Evolutionary conservation across 2,888 invertebrate genomes (phyloP), one percentile per base, ranked within the genome.

Genomic region (Acleris literana): DNA sequence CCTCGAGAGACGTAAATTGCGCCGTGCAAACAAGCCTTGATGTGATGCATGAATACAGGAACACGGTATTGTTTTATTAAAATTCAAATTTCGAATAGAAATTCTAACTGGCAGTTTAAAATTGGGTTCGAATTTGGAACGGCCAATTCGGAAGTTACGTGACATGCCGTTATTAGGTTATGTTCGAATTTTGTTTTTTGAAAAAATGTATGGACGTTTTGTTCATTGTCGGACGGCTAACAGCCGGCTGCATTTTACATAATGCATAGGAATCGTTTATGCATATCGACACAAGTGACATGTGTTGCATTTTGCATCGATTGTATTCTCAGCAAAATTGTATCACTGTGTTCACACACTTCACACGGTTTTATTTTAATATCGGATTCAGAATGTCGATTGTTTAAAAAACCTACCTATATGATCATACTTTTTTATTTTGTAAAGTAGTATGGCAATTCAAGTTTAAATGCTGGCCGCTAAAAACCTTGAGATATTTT

Each of bases 1-100:
- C 84, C 87, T 81, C 74, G 92, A 87, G 90, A 84, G 86, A 90
- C 88, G 87, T 92, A 91, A 92, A 92, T 92, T 89, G 87, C 82
- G 77, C 84, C 80, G 80, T 84, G 84, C 84, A 89, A 86, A 89
- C 89, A 86, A 86, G 85, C 88, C 84, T 83, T 86, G 84, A 88
- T 86, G 88, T 89, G 88, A 90, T 85, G 86, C 89, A 89, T 88
- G 88, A 87, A 89, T 88, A 87, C 84, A 79, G 73, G 81, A 82
- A 83, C 86, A 85, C 78, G 86, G 81, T 82, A 79, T 66, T 85
- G 82, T 88, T 84, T 84, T 87, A 88, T 87, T 88, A 86, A 89
- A 89, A 85, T 87, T 86, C 85, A 83, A 88, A 89, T 87, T 87
- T 81, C 70, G 72, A 76, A 77, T 76, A 79, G 78, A 84, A 80